Conservation (phyloP, 1,140 invertebrate genomes). For the Cotesia chilonis region DNA sequence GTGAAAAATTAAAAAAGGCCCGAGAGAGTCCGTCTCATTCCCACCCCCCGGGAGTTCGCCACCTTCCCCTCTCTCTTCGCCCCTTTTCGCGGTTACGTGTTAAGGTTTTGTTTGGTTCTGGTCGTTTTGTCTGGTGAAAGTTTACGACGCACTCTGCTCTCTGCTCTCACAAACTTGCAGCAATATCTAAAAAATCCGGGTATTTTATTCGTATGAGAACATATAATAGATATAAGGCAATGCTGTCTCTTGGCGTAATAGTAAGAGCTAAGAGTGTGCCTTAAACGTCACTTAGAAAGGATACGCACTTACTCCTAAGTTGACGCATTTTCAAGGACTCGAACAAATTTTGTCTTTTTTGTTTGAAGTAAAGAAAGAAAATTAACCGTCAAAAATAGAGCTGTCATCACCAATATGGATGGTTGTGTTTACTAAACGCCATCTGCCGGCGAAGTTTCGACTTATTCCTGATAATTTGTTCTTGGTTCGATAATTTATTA, state of each 20-base stretch:
- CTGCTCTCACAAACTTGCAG: not conserved
- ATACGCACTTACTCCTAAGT: not conserved
- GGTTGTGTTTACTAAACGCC: too few species aligned
- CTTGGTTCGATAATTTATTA: too few species aligned
- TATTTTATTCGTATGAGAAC: not conserved
- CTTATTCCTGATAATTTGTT: too few species aligned
- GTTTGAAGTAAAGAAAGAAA: too few species aligned
- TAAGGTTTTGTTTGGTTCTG: not conserved
- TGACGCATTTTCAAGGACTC: conserved; percentile 6
- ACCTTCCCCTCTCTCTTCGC: not conserved
- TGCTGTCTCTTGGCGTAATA: not conserved
- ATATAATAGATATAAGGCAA: conserved; percentile 4
- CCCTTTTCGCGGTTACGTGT: not conserved
- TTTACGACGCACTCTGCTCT: not conserved
- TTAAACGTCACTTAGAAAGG: not conserved
- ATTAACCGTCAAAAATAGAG: too few species aligned
- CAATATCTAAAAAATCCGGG: too few species aligned
- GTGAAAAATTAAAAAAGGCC: conserved; percentile 34
- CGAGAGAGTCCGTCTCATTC: conserved; percentile 4
- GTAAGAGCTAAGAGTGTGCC: not conserved
- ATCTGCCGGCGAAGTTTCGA: too few species aligned
- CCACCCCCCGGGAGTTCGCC: not conserved
- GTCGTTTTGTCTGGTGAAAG: conserved; percentile 8
- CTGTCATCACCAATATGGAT: too few species aligned
- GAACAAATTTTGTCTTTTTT: too few species aligned